Evolutionary conservation across 1,140 invertebrate species (phyloP), one percentile per base, ranked within the genome.

Genomic region (Potamilus streckersoni): DNA sequence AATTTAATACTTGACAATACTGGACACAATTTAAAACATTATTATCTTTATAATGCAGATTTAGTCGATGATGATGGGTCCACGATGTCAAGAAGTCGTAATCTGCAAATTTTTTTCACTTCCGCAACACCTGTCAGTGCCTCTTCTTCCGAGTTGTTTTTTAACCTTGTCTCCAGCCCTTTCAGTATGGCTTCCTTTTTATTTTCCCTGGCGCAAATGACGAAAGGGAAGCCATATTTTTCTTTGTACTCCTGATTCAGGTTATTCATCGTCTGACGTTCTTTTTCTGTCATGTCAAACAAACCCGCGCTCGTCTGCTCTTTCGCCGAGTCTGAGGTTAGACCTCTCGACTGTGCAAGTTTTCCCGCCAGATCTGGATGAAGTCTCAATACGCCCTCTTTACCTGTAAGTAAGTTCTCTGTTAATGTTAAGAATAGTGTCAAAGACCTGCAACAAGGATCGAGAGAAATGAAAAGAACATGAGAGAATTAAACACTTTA

Each of bases 151-250:
- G 20, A 2, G n/a, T 2, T 31, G 31, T 75, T 75, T 63, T 63
- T 23, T n/a, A 69, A 20, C 17, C 73, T 31, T 49, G 11, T 49
- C 38, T 49, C 38, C 6, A 49, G 38, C 38, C 38, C 38, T 49
- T 49, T 11, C 12, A 75, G 49, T 27, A 75, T 75, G 13, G 59
- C 59, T 38, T 75, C 73, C 19, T 75, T 75, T 20, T 69, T 75
- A 38, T 75, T 75, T 56, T 75, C 57, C 17, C 73, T 56, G 2
- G 67, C 73, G 57, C 66, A 75, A 1, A 69, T 69, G n/a, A 75
- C 67, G 56, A 75, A 75, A 13, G 73, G 73, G 58, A 75, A 75
- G 15, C 59, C 67, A 64, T 69, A 75, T 38, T 62, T 63, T 14
- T 60, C 58, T 58, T 63, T 75, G 60, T 75, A 75, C 17, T 56